Evolutionary conservation across 2,797 vertebrate genomes (phyloP).

Genomic region (Mareca penelope): DNA sequence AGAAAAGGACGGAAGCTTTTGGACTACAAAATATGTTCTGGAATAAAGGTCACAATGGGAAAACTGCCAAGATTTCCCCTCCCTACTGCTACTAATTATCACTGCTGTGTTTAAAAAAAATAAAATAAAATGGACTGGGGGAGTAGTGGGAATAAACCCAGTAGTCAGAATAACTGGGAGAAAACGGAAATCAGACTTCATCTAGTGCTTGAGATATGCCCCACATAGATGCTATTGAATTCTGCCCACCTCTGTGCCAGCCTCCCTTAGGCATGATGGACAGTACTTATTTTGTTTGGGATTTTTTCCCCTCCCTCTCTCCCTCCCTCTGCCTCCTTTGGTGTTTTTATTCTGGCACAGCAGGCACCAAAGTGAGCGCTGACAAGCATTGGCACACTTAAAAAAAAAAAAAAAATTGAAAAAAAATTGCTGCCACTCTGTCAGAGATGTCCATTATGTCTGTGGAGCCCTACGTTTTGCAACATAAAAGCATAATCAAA

Average conservation of each 20-base stretch:
- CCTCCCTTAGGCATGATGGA: conserved; percentile 48
- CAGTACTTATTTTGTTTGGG: conserved; percentile 67
- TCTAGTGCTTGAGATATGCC: conserved; percentile 17
- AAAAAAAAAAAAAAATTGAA: background rate
- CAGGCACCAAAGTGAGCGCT: conserved; percentile 68
- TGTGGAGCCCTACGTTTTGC: conserved; percentile 72
- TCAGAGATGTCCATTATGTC: conserved; percentile 79
- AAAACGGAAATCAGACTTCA: conserved; percentile 33
- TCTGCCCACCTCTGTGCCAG: conserved; percentile 44
- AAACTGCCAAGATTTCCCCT: conserved; percentile 50
- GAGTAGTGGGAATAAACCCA: background rate
- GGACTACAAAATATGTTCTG: conserved; percentile 22
- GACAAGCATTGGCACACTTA: conserved; percentile 76
- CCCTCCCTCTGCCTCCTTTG: conserved; percentile 5
- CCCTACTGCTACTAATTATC: conserved; percentile 61
- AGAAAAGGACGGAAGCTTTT: conserved; percentile 41
- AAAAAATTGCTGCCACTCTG: conserved; percentile 78
- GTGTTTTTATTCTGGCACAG: conserved; percentile 77
- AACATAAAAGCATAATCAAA: conserved; percentile 84
- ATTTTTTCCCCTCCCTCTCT: background rate
- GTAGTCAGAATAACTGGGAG: conserved; percentile 33
- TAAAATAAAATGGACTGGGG: conserved; percentile 42
- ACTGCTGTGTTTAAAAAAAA: conserved; percentile 27
- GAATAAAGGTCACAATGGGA: conserved; percentile 51
- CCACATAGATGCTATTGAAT: conserved; percentile 31